These are phyloP conservation scores for Labrus mixtus DNA, from an alignment of 2,113 vertebrate genomes.

Conservation along the genomic window DNA sequence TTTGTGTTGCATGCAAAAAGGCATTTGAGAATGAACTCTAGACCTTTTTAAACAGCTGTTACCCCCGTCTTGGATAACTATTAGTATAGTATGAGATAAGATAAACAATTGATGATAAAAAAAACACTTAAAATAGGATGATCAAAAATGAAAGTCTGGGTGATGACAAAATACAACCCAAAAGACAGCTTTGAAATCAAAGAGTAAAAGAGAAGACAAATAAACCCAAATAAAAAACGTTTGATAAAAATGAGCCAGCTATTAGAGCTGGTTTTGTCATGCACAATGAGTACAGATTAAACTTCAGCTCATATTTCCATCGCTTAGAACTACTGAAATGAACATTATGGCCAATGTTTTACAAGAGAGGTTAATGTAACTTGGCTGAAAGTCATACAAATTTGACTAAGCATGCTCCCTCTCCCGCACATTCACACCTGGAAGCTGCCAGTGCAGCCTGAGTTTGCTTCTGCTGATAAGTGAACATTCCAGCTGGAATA, in stretches of 20 bases:
- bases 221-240: slow-evolving; percentile 17
- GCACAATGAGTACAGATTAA: slow-evolving; percentile 54
- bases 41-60: slow-evolving; percentile 31
- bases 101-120: no score
- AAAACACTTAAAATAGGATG: not conserved
- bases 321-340: slow-evolving; percentile 56
- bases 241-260: slow-evolving; percentile 66
- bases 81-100: not conserved
- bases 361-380: slow-evolving; percentile 36
- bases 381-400: slow-evolving; percentile 42
- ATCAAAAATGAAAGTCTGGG: not conserved
- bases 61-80: not conserved
- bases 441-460: slow-evolving; percentile 22
- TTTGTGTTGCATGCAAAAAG: slow-evolving; percentile 2
- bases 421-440: slow-evolving; percentile 48
- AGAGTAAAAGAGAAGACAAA: not conserved
- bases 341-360: slow-evolving; percentile 52
- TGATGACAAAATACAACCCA: slow-evolving; percentile 23
- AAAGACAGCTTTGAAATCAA: not conserved
- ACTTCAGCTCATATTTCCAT: slow-evolving; percentile 55
- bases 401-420: slow-evolving; percentile 42
- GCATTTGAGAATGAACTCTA: not conserved
- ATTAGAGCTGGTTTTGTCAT: slow-evolving; percentile 65
- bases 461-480: slow-evolving; percentile 12
- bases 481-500: slow-evolving; percentile 4